Conservation (phyloP, 35 echinoderm and acorn worm genomes). For the Ptychodera flava region DNA sequence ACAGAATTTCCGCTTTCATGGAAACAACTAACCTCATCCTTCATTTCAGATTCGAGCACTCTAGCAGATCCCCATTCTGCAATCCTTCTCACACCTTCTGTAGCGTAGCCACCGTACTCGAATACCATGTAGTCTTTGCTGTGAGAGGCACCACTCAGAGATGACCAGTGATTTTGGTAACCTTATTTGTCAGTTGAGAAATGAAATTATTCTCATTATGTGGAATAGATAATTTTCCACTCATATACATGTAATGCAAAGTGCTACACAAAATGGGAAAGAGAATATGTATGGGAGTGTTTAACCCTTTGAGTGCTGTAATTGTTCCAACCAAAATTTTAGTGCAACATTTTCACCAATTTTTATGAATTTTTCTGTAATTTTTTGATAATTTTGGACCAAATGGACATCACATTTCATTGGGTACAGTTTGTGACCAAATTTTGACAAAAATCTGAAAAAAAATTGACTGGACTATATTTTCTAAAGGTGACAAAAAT, state of each 20-base stretch:
- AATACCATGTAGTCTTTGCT: conserved; percentile 69
- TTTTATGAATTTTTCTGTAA: no score
- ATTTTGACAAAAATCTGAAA: no score
- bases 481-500: no score
- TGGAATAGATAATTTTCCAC: background rate
- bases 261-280: background rate
- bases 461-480: no score
- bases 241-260: background rate
- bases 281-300: background rate
- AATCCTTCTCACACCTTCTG: conserved; percentile 56
- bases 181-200: conserved; percentile 11
- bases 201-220: background rate
- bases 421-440: no score
- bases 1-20: no score
- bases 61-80: conserved; percentile 76
- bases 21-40: conserved; percentile 75
- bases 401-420: no score
- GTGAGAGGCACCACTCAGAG: conserved; percentile 88
- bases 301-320: no score
- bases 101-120: conserved; percentile 67
- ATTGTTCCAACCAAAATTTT: no score
- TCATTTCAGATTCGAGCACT: conserved; percentile 63
- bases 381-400: no score
- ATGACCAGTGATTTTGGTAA: conserved; percentile 83
- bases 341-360: no score